A percentile compares a stretch with the other conserved stretches of the same genome.
phyloP scores from a whole-genome alignment of 2,888 invertebrate genomes.

The Drosophila recens region DNA sequence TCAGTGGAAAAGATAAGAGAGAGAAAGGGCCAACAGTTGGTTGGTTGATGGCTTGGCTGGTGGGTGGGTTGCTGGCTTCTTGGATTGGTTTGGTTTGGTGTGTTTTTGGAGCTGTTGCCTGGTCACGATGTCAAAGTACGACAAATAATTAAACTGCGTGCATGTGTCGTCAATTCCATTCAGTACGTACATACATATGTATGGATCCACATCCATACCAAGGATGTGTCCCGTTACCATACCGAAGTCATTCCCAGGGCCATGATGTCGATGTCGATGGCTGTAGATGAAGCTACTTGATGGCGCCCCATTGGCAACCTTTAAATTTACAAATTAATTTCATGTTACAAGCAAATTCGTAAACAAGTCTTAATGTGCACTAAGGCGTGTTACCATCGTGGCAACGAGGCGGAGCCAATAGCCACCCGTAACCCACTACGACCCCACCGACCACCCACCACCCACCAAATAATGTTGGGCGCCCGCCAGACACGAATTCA shows the following conservation, averaged over 20 bases:
- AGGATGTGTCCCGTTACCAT: slow-evolving; percentile 4
- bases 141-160: slow-evolving; percentile 63
- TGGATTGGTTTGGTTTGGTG: not conserved
- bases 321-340: slow-evolving; percentile 82
- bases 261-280: not conserved
- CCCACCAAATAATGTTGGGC: slow-evolving; percentile 75
- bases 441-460: slow-evolving; percentile 22
- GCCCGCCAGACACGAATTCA: slow-evolving; percentile 81
- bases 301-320: slow-evolving; percentile 60
- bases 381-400: slow-evolving; percentile 71
- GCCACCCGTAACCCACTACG: not conserved
- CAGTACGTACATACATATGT: not conserved
- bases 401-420: slow-evolving; percentile 38
- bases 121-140: slow-evolving; percentile 27
- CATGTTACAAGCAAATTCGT: slow-evolving; percentile 81
- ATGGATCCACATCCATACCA: not conserved
- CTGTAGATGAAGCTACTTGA: slow-evolving; percentile 18
- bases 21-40: slow-evolving; percentile 18
- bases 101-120: slow-evolving; percentile 12
- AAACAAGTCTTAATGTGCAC: slow-evolving; percentile 82
- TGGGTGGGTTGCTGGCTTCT: not conserved
- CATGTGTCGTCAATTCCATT: slow-evolving; percentile 22
- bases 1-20: not conserved
- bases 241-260: not conserved
- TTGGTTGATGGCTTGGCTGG: not conserved